Conservation (phyloP, 2,797 vertebrate genomes). For the Corythornis leucogaster region DNA sequence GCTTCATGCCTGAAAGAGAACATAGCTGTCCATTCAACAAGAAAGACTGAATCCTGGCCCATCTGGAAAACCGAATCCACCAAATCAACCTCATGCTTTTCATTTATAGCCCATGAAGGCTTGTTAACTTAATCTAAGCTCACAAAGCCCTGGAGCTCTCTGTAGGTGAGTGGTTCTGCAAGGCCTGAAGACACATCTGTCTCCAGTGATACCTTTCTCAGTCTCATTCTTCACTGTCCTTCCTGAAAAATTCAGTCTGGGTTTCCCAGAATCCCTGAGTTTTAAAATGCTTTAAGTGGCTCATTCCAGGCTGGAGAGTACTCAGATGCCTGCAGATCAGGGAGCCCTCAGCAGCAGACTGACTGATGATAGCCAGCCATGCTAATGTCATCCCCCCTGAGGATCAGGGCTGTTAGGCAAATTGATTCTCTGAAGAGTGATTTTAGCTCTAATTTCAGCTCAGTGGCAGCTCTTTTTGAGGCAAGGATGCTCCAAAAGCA, state of each 20-base stretch:
- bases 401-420: slow-evolving; percentile 1
- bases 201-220: not conserved
- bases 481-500: not conserved
- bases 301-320: not conserved
- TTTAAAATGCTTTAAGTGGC: not conserved
- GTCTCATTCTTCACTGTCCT: not conserved
- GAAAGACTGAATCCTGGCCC: not conserved
- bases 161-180: not conserved
- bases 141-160: not conserved
- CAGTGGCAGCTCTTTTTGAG: not conserved
- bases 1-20: not conserved
- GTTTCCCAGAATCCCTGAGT: not conserved
- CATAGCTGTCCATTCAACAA: not conserved
- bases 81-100: not conserved
- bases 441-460: slow-evolving; percentile 34
- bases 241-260: not conserved
- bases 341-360: not conserved
- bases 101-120: not conserved
- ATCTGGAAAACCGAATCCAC: not conserved
- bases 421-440: slow-evolving; percentile 46
- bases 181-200: not conserved
- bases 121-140: not conserved
- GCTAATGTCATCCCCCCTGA: not conserved
- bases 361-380: slow-evolving; percentile 33
- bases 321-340: not conserved